A percentile compares a stretch with the other conserved stretches of the same genome.
phyloP scores from a whole-genome alignment of 1,140 invertebrate genomes.

The Cyclargus thomasi region DNA sequence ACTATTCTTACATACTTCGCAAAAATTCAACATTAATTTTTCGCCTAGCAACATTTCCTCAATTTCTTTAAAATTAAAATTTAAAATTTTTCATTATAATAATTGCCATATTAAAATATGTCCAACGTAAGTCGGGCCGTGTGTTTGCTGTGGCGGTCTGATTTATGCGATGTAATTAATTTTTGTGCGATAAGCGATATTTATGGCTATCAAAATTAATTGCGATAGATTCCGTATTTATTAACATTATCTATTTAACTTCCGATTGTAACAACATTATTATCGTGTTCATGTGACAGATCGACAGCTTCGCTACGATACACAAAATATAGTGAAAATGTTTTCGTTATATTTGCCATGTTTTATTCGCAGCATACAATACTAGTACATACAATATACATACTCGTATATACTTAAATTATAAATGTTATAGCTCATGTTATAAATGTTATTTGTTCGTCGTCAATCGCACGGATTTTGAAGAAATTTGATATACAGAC shows the following conservation, averaged over 20 bases:
- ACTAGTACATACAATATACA: too few species aligned
- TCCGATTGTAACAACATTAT: not conserved
- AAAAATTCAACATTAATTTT: too few species aligned
- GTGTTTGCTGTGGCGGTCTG: slow-evolving; percentile 17
- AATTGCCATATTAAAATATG: slow-evolving; percentile 1
- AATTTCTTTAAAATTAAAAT: not conserved
- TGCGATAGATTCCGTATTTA: slow-evolving; percentile 4
- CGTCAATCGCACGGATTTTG: too few species aligned
- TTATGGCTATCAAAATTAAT: slow-evolving; percentile 19
- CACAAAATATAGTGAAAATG: too few species aligned
- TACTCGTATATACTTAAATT: too few species aligned
- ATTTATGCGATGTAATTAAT: slow-evolving; percentile 25
- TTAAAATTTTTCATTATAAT: not conserved
- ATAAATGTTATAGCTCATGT: too few species aligned
- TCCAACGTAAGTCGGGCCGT: not conserved
- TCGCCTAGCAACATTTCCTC: too few species aligned
- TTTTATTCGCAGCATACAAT: too few species aligned
- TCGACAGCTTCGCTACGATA: not conserved
- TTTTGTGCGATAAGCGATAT: slow-evolving; percentile 26
- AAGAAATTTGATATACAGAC: too few species aligned
- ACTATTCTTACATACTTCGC: too few species aligned
- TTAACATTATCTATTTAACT: slow-evolving; percentile 9
- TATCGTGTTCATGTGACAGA: not conserved
- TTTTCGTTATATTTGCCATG: too few species aligned
- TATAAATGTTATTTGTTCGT: too few species aligned